These are phyloP conservation scores for Leptinotarsa rubiginosa DNA, from an alignment of 2,888 invertebrate genomes.

Conservation along the genomic window DNA sequence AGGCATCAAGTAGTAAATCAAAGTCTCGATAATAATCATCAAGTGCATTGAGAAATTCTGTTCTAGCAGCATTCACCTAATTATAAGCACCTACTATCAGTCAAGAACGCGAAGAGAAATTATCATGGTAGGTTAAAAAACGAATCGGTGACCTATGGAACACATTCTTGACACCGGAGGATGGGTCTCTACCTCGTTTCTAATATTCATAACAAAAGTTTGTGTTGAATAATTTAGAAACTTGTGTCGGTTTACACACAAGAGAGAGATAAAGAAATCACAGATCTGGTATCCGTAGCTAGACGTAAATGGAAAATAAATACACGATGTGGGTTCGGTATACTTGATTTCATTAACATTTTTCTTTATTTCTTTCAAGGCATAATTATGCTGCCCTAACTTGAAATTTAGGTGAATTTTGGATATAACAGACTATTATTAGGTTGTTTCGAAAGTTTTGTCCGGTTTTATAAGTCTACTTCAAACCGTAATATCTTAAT, in stretches of 20 bases:
- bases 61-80: slow-evolving; percentile 14
- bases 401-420: no score
- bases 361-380: no score
- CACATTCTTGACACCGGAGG: slow-evolving; percentile 26
- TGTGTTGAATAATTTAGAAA: slow-evolving; percentile 8
- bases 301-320: no score
- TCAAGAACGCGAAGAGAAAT: slow-evolving; percentile 17
- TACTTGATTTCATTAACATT: no score
- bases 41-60: not conserved
- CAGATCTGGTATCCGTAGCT: not conserved
- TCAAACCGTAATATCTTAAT: no score
- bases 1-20: slow-evolving; percentile 13
- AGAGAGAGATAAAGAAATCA: not conserved
- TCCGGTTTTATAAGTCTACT: no score
- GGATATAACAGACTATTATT: no score
- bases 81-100: slow-evolving; percentile 13
- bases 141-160: slow-evolving; percentile 25
- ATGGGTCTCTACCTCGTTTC: slow-evolving; percentile 13
- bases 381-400: no score
- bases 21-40: slow-evolving; percentile 2
- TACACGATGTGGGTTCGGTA: no score
- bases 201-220: slow-evolving; percentile 18
- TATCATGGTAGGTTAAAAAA: slow-evolving; percentile 1
- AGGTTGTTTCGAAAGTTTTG: no score
- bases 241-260: not conserved